Evolutionary conservation across 2,888 invertebrate genomes (phyloP), one percentile per base, ranked within the genome.

Genomic region (Cryptocephalus moraei): DNA sequence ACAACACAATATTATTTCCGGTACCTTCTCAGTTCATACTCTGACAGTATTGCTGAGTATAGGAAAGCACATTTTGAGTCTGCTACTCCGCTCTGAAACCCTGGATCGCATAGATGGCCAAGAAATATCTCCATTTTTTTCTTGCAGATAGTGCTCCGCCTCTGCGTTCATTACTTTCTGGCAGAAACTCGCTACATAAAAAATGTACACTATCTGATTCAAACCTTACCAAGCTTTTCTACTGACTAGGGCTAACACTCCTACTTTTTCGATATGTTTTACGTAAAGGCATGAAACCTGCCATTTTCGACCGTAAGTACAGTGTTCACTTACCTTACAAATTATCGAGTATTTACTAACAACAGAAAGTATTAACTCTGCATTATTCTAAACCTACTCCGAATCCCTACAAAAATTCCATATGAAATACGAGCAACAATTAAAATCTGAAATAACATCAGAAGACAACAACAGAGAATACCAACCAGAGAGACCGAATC

Each of bases 171-270:
- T 46, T 43, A 43, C 43, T 46, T 46, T 42, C 38, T 46, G 46
- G 46, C 46, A 46, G 36, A 46, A 46, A 43, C 46, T 36, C 46
- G 46, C 11, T 42, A 46, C 32, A 46, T 46, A 36, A 43, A 43
- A 46, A 46, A 34, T 46, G n/a, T n/a, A n/a, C n/a, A n/a, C n/a
- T n/a, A n/a, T n/a, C 46, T 46, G 46, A 46, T 12, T 46, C 46
- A 43, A 46, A 46, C 43, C 42, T 43, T 46, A 39, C 31, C n/a
- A n/a, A n/a, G n/a, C n/a, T n/a, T n/a, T n/a, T n/a, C n/a, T n/a
- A n/a, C n/a, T 44, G 4, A 45, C 41, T 41, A 45, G 48, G 45
- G 38, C 31, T 48, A 48, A 48, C 45, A 34, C 41, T 45, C 45
- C 41, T 4, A 22, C 48, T 48, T 48, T 48, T 40, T 48, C 48